Evolutionary conservation across 2,888 invertebrate species (phyloP).

Genomic region (Embidobia sp.): DNA sequence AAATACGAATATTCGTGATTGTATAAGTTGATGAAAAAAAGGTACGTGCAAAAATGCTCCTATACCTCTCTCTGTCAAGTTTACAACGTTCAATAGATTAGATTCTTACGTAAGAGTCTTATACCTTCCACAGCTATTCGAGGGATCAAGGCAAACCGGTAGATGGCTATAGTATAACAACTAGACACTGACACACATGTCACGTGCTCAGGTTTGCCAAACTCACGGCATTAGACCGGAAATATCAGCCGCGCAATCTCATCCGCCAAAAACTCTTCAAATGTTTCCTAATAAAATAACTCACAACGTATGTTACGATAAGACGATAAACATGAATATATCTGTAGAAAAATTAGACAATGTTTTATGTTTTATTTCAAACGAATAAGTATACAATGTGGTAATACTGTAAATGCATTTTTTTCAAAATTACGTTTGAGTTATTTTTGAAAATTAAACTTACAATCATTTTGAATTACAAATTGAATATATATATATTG

Average conservation of each 20-base stretch:
- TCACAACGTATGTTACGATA: no score
- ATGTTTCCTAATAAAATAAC: background rate
- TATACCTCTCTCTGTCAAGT: constrained; percentile 14
- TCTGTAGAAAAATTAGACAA: no score
- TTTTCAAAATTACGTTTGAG: no score
- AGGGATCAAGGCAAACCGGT: constrained; percentile 80
- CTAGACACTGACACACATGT: constrained; percentile 68
- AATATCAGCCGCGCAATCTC: constrained; percentile 49
- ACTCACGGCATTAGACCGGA: constrained; percentile 63
- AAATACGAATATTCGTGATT: background rate
- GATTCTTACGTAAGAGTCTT: constrained; percentile 73
- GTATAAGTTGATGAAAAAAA: background rate
- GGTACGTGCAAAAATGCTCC: constrained; percentile 7
- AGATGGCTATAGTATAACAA: constrained; percentile 65
- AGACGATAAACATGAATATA: no score
- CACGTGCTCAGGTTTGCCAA: constrained; percentile 68
- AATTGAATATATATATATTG: no score
- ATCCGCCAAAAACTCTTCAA: background rate
- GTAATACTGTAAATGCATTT: no score
- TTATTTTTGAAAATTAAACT: no score
- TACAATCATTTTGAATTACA: no score
- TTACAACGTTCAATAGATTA: constrained; percentile 37
- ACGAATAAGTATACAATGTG: no score
- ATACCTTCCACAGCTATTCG: constrained; percentile 73
- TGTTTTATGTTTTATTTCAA: no score